These are phyloP conservation scores for Dorcus hopei DNA, from an alignment of 2,888 invertebrate species.

Conservation along the genomic window DNA sequence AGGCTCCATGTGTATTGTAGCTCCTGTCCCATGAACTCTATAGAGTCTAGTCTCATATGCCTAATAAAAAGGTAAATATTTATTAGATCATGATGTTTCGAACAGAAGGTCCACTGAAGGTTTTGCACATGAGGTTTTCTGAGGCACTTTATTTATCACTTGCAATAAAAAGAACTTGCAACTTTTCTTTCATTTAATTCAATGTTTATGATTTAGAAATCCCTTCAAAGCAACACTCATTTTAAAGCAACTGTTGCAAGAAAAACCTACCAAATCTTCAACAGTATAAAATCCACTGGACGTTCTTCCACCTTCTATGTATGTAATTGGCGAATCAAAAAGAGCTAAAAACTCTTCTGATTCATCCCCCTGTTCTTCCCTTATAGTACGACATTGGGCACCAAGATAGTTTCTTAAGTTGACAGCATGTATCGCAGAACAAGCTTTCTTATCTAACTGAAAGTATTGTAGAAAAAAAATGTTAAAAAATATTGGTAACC, in stretches of 20 bases:
- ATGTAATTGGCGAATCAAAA: conserved; percentile 87
- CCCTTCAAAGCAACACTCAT: background rate
- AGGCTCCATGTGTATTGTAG: conserved; percentile 85
- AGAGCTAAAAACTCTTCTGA: conserved; percentile 91
- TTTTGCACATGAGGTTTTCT: too few relatives aligned
- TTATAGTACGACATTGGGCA: conserved; percentile 87
- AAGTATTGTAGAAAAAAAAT: conserved; percentile 18
- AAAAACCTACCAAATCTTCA: conserved; percentile 71
- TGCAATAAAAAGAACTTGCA: too few relatives aligned
- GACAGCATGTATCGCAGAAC: conserved; percentile 98
- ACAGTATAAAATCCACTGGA: conserved; percentile 96
- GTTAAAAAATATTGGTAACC: too few relatives aligned
- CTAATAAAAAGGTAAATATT: conserved; percentile 47
- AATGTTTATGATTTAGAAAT: background rate
- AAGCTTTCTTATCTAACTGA: conserved; percentile 89
- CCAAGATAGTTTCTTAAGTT: conserved; percentile 95
- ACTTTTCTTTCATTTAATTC: too few relatives aligned
- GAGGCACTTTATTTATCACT: too few relatives aligned
- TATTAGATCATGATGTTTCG: too few relatives aligned
- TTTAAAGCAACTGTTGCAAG: background rate
- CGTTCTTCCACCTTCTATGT: conserved; percentile 97
- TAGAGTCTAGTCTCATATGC: conserved; percentile 81
- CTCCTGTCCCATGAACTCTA: conserved; percentile 84
- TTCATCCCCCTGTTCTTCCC: conserved; percentile 97
- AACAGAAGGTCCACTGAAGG: too few relatives aligned